Evolutionary conservation across 2,113 vertebrate species (phyloP), one percentile per base, ranked within the genome.

Genomic region (Xiphias gladius): DNA sequence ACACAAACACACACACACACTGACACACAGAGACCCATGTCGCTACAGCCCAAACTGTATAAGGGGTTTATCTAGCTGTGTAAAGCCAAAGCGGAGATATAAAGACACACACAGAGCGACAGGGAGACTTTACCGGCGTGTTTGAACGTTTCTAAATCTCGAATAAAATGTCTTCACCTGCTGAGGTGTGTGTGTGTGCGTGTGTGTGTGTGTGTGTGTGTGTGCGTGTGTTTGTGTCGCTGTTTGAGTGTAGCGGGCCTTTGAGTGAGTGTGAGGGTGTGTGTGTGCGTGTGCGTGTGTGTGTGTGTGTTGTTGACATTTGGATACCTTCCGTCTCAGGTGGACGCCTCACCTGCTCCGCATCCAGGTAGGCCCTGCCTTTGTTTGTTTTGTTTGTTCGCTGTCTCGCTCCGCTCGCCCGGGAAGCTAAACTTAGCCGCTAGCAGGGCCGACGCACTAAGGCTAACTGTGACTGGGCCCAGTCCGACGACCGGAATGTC

Each of bases 11-110:
- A 73, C 69, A 89, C 88, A 68, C 32, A 55, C 76, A 79, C 74
- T 70, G 76, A 75, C 84, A 62, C 84, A 73, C 69, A 89, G 71
- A 90, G 86, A 90, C 86, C 86, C 92, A 89, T 88, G 92, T 91
- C 88, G 88, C 89, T 90, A 80, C 87, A 86, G 93, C 91, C 92
- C 93, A 94, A 95, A 95, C 94, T 93, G 94, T 94, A 93, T 95
- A 94, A 95, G 93, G 94, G 95, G 94, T 96, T 96, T 95, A 95
- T 95, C 93, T 88, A 82, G 93, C 92, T 90, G 52, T 91, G 89
- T 92, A 93, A 94, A 95, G 94, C 94, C 94, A 94, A 93, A 87
- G 93, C 90, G 83, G 91, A 93, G 93, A 94, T 90, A 93, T 93
- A 94, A 92, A 94, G 93, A 93, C 88, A 93, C 89, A 91, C 91